A percentile compares a stretch with the other conserved stretches of the same genome.
These are phyloP conservation scores for Acomys russatus DNA, from an alignment of 2,797 vertebrate genomes.

Conservation along the genomic window DNA sequence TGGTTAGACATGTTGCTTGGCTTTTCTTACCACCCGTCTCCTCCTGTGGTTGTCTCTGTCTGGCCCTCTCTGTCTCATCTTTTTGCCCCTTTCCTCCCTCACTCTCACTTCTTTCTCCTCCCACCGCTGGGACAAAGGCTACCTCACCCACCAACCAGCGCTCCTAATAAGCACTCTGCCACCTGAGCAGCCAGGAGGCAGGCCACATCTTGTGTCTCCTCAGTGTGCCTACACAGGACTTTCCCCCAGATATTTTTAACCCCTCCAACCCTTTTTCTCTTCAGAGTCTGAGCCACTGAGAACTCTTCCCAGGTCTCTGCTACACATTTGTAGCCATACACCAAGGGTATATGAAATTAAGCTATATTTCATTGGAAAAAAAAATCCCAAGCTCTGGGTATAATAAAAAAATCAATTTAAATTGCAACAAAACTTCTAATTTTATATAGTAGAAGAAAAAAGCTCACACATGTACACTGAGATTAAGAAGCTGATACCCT, in stretches of 20 bases:
- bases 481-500: not conserved
- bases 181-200: not conserved
- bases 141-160: not conserved
- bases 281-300: not conserved
- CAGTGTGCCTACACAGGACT: not conserved
- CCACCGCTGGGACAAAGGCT: not conserved
- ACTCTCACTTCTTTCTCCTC: not conserved
- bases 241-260: not conserved
- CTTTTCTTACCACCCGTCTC: too few relatives aligned
- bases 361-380: slow-evolving; percentile 13
- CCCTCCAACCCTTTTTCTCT: not conserved
- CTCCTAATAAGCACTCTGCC: not conserved
- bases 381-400: not conserved
- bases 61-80: not conserved
- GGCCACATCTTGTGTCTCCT: too few relatives aligned
- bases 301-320: not conserved
- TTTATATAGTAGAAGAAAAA: slow-evolving; percentile 54
- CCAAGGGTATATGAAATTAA: slow-evolving; percentile 51
- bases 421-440: slow-evolving; percentile 25
- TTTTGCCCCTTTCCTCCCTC: not conserved
- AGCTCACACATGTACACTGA: not conserved
- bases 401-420: slow-evolving; percentile 2
- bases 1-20: too few relatives aligned
- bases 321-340: slow-evolving; percentile 2
- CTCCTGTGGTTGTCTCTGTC: not conserved